These are phyloP conservation scores for Ditula angustiorana DNA, from an alignment of 2,888 invertebrate genomes.

Conservation along the genomic window DNA sequence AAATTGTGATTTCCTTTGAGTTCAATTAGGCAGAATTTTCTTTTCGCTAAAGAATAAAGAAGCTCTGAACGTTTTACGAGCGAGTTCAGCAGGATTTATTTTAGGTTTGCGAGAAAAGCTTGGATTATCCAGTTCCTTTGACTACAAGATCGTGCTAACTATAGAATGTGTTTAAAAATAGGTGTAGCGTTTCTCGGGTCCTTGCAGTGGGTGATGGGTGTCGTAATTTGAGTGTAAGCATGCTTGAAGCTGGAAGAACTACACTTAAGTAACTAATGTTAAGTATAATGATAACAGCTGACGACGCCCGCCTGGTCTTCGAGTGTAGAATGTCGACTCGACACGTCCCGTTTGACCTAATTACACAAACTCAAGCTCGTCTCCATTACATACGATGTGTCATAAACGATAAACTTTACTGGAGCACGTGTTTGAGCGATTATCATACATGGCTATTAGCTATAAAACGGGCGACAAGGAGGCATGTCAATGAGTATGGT, in stretches of 20 bases:
- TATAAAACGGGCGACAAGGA: too few relatives aligned
- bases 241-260: neutral
- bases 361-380: neutral
- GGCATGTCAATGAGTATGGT: too few relatives aligned
- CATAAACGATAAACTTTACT: constrained; percentile 1
- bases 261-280: neutral
- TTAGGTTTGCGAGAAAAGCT: neutral
- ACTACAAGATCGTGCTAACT: neutral
- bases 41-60: constrained; percentile 10
- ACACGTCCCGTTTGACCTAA: constrained; percentile 8
- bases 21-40: constrained; percentile 23
- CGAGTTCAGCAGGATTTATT: constrained; percentile 1
- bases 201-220: neutral
- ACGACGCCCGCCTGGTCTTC: neutral
- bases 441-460: too few relatives aligned
- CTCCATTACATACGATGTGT: neutral
- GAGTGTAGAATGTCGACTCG: constrained; percentile 9
- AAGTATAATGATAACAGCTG: constrained; percentile 1
- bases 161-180: neutral
- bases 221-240: neutral
- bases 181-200: neutral
- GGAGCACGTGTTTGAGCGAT: neutral
- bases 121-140: neutral
- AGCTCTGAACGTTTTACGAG: constrained; percentile 17
- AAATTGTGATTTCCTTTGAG: constrained; percentile 14